Conservation (phyloP, 1,140 invertebrate genomes). For the Conus betulinus region DNA sequence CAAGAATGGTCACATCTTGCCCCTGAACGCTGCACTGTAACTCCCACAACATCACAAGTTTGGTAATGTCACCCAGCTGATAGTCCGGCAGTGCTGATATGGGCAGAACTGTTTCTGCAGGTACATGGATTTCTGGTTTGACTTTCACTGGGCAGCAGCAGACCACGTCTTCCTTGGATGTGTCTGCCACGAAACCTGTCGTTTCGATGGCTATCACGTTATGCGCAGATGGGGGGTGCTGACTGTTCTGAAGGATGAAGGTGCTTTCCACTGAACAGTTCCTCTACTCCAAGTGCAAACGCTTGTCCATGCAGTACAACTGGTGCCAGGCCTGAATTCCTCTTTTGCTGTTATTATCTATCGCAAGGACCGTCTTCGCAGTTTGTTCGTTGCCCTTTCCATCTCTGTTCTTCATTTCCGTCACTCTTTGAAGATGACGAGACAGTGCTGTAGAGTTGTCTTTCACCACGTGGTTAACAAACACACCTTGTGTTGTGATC, state of each 20-base stretch:
- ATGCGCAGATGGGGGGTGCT: not conserved
- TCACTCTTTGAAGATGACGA: constrained; percentile 12
- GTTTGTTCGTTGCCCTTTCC: not conserved
- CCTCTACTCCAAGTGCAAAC: not conserved
- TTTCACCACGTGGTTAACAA: constrained; percentile 37
- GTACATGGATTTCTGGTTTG: constrained; percentile 22
- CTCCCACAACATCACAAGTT: constrained; percentile 28
- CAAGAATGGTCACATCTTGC: constrained; percentile 24
- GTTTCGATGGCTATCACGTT: not conserved
- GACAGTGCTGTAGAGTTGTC: constrained; percentile 21
- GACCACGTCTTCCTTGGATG: not conserved
- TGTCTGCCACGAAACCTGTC: not conserved
- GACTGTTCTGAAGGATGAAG: not conserved
- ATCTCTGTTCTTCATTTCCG: not conserved
- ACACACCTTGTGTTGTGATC: constrained; percentile 15
- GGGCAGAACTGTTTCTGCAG: not conserved
- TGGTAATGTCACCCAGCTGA: constrained; percentile 31
- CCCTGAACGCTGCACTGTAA: constrained; percentile 1
- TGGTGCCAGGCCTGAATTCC: too few relatives aligned
- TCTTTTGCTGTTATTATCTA: not conserved
- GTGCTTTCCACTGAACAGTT: not conserved
- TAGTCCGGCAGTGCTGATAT: constrained; percentile 30
- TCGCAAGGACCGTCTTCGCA: not conserved
- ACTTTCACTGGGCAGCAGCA: constrained; percentile 22
- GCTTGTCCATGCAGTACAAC: not conserved